Percentiles rank a stretch among this genome's conserved stretches.
These are phyloP conservation scores for Cardiocondyla obscurior DNA, from an alignment of 1,140 invertebrate genomes.

Conservation along the genomic window DNA sequence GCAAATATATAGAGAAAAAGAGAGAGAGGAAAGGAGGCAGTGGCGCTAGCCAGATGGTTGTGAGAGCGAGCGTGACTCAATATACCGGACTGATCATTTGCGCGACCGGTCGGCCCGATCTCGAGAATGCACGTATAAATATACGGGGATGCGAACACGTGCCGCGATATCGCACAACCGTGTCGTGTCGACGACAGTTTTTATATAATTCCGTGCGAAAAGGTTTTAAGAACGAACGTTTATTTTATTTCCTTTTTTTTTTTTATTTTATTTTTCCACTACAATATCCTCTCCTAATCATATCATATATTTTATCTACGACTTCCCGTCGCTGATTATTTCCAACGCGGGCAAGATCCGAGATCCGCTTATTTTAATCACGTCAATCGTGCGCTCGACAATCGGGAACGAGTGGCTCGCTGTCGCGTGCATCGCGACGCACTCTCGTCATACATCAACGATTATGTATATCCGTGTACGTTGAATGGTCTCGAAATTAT, in stretches of 20 bases:
- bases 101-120: neutral
- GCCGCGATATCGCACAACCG: too few species aligned
- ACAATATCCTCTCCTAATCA: neutral
- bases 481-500: neutral
- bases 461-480: neutral
- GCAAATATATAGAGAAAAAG: neutral
- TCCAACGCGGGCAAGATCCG: neutral
- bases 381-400: conserved; percentile 26
- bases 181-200: too few species aligned
- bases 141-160: neutral
- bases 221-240: neutral
- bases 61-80: conserved; percentile 37
- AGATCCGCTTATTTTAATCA: conserved; percentile 40
- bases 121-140: conserved; percentile 9
- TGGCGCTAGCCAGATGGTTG: conserved; percentile 77
- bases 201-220: too few species aligned
- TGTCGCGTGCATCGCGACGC: conserved; percentile 19
- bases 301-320: neutral
- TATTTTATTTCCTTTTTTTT: too few species aligned
- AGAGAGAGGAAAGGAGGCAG: conserved; percentile 34
- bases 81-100: conserved; percentile 18
- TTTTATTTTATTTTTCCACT: neutral
- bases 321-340: conserved; percentile 18
- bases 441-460: neutral
- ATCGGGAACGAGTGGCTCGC: conserved; percentile 44